Evolutionary conservation across 1,140 invertebrate genomes (phyloP).

Genomic region (Brachionus koreanus): DNA sequence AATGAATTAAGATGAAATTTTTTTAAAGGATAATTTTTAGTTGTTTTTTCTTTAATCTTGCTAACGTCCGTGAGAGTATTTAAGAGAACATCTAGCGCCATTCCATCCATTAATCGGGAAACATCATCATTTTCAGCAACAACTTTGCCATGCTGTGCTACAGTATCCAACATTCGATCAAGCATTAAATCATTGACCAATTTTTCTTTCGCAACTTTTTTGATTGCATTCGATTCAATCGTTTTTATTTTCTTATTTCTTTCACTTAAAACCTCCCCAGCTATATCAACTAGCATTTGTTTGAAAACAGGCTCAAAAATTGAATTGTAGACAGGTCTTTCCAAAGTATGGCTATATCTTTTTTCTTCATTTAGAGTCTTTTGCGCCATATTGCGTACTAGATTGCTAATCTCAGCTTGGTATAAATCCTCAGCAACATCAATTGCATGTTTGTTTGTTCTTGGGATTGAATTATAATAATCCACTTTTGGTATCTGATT

Average conservation of each 20-base stretch:
- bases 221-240: slow-evolving; percentile 17
- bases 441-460: not conserved
- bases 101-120: slow-evolving; percentile 15
- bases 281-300: not conserved
- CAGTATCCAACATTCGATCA: slow-evolving; percentile 32
- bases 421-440: slow-evolving; percentile 32
- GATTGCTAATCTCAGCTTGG: not conserved
- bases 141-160: slow-evolving; percentile 13
- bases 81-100: not conserved
- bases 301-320: slow-evolving; percentile 21
- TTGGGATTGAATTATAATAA: not conserved
- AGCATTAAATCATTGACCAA: slow-evolving; percentile 32
- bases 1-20: slow-evolving; percentile 44
- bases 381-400: not conserved
- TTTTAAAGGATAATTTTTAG: slow-evolving; percentile 38
- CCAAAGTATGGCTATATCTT: not conserved
- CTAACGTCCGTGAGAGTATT: not conserved
- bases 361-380: slow-evolving; percentile 27
- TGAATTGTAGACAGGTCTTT: not conserved
- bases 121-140: slow-evolving; percentile 43
- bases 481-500: not conserved
- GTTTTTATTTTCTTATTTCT: slow-evolving; percentile 12
- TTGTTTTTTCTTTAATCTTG: slow-evolving; percentile 35
- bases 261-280: not conserved
- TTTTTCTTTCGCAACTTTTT: slow-evolving; percentile 44